These are phyloP conservation scores for Drosophila ficusphila DNA, from an alignment of 1,140 invertebrate genomes.

Conservation along the genomic window DNA sequence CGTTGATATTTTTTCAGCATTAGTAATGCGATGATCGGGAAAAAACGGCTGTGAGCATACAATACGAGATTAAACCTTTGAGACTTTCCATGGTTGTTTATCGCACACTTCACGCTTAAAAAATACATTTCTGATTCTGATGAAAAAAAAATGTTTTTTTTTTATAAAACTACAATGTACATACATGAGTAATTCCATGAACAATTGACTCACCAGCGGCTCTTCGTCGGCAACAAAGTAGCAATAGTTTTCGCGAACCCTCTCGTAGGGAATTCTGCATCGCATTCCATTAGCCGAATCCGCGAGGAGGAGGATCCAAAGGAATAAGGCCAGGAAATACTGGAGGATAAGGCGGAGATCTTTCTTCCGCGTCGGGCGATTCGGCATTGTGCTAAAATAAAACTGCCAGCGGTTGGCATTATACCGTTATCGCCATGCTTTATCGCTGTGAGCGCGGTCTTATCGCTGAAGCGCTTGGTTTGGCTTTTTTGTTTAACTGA, in stretches of 20 bases:
- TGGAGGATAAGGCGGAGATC: neutral
- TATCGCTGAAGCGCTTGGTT: slow-evolving; percentile 14
- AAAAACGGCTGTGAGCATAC: no score
- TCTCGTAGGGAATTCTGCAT: slow-evolving; percentile 60
- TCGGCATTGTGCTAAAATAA: slow-evolving; percentile 32
- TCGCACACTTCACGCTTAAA: no score
- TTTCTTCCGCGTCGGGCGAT: slow-evolving; percentile 28
- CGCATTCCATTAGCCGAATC: slow-evolving; percentile 15
- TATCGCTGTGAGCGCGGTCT: slow-evolving; percentile 11
- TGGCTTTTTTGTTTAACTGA: slow-evolving; percentile 23
- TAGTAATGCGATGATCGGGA: no score
- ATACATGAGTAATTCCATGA: neutral
- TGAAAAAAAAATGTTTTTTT: no score
- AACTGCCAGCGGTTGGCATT: slow-evolving; percentile 20
- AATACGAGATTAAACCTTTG: no score
- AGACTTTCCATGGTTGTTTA: no score
- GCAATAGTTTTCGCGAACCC: slow-evolving; percentile 63
- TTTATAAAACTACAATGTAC: no score
- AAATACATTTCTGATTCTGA: no score
- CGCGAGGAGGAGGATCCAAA: slow-evolving; percentile 6
- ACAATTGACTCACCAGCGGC: slow-evolving; percentile 47
- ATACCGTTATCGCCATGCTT: slow-evolving; percentile 19
- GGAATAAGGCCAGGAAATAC: neutral
- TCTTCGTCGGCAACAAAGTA: slow-evolving; percentile 51
- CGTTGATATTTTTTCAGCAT: no score